These are phyloP conservation scores for Stenodema calcarata DNA, from an alignment of 2,888 invertebrate genomes.

Conservation along the genomic window DNA sequence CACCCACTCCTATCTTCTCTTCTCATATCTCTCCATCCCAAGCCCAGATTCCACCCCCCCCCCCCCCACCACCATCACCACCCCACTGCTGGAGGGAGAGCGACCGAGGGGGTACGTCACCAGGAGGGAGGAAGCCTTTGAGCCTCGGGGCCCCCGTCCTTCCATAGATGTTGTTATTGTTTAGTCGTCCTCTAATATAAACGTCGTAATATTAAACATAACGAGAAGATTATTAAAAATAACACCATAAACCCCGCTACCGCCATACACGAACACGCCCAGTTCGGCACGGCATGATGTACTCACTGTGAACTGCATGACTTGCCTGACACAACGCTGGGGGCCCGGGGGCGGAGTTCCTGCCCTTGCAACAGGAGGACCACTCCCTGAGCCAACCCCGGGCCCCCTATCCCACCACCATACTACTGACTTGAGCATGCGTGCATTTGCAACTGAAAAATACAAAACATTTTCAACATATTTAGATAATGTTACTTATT, in stretches of 20 bases:
- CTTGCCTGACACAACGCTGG: background rate
- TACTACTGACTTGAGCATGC: slow-evolving; percentile 13
- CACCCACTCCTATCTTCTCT: too few relatives aligned
- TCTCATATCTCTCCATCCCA: background rate
- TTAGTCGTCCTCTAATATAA: background rate
- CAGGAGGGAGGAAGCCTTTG: slow-evolving; percentile 49
- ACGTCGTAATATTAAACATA: background rate
- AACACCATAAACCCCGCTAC: background rate
- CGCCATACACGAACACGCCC: background rate
- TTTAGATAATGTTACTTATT: background rate
- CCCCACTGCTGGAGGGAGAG: slow-evolving; percentile 45
- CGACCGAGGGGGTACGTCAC: slow-evolving; percentile 45
- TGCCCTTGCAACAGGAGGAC: background rate
- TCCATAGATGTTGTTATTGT: slow-evolving; percentile 22
- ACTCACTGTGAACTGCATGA: background rate
- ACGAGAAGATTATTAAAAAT: background rate
- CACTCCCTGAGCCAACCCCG: slow-evolving; percentile 47
- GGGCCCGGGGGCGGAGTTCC: slow-evolving; percentile 43
- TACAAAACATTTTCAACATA: background rate
- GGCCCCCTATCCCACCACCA: slow-evolving; percentile 23
- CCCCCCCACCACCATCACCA: background rate
- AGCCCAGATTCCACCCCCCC: background rate
- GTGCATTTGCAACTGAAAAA: background rate
- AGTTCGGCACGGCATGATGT: background rate
- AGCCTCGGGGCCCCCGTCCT: slow-evolving; percentile 49